A percentile compares a stretch with the other conserved stretches of the same genome.
Evolutionary conservation across 2,797 vertebrate genomes (phyloP).

Genomic region (Phataginus tetradactyla): DNA sequence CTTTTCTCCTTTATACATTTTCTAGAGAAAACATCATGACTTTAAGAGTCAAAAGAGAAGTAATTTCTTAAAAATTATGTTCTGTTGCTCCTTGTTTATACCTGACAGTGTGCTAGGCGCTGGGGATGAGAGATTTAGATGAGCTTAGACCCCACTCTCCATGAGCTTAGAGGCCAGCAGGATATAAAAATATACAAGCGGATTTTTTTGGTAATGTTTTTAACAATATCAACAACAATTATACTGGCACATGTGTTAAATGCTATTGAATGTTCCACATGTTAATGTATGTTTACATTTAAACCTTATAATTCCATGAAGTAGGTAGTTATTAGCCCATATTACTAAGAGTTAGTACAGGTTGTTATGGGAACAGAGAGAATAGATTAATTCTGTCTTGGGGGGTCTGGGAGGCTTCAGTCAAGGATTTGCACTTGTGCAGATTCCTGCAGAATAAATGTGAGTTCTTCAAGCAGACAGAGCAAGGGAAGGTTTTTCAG

Average conservation of each 20-base stretch:
- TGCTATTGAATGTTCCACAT: neutral
- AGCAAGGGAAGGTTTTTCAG: neutral
- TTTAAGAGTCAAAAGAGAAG: neutral
- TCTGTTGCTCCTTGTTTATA: neutral
- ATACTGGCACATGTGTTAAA: neutral
- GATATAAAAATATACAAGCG: neutral
- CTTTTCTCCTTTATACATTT: constrained; percentile 17
- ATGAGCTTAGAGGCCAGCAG: neutral
- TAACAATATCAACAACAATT: neutral
- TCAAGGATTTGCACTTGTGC: neutral
- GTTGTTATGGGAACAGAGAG: neutral
- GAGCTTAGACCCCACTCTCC: neutral
- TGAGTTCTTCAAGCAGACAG: neutral
- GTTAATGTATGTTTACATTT: constrained; percentile 26
- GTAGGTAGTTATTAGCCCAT: neutral
- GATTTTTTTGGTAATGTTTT: neutral
- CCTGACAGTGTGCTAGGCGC: neutral
- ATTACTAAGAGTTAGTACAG: neutral
- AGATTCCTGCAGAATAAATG: neutral
- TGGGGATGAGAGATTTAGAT: neutral
- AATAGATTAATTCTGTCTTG: neutral
- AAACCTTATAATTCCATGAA: neutral
- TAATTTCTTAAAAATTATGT: constrained; percentile 35
- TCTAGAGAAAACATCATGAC: neutral
- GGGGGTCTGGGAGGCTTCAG: neutral